These are phyloP conservation scores for Ammospiza maritima DNA, from an alignment of 2,797 vertebrate genomes.

Conservation along the genomic window DNA sequence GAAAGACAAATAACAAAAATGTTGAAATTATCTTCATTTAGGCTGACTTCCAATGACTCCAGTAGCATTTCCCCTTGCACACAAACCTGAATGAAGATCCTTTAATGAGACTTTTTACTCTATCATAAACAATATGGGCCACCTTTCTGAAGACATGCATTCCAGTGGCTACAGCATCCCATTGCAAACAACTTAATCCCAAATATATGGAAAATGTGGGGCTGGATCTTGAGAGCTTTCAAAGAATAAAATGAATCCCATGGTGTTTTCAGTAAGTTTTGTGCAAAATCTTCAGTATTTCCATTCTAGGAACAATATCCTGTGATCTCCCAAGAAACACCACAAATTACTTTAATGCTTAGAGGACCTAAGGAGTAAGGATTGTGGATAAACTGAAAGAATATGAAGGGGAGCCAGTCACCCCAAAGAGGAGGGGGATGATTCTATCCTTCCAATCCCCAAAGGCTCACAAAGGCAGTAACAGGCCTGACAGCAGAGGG, in stretches of 20 bases:
- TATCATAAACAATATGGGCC: background rate
- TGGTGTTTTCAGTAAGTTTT: background rate
- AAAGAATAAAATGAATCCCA: background rate
- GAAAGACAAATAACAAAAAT: constrained; percentile 4
- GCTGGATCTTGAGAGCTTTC: background rate
- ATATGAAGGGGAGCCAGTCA: background rate
- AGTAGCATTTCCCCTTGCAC: background rate
- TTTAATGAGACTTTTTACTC: background rate
- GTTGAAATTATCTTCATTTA: background rate
- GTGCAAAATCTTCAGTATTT: background rate
- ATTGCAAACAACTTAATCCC: background rate
- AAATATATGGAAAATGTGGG: background rate
- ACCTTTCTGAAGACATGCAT: background rate
- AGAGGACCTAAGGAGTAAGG: background rate
- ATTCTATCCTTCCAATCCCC: background rate
- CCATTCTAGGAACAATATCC: background rate
- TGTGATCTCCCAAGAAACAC: background rate
- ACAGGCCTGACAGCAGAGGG: background rate
- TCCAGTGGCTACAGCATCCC: background rate
- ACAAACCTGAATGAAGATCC: background rate
- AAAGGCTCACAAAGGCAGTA: background rate
- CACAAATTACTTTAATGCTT: background rate
- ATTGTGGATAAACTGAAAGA: background rate
- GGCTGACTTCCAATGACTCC: background rate
- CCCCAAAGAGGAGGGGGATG: fast-evolving